These are phyloP conservation scores for Selenia dentaria DNA, from an alignment of 2,888 invertebrate genomes.

Conservation along the genomic window DNA sequence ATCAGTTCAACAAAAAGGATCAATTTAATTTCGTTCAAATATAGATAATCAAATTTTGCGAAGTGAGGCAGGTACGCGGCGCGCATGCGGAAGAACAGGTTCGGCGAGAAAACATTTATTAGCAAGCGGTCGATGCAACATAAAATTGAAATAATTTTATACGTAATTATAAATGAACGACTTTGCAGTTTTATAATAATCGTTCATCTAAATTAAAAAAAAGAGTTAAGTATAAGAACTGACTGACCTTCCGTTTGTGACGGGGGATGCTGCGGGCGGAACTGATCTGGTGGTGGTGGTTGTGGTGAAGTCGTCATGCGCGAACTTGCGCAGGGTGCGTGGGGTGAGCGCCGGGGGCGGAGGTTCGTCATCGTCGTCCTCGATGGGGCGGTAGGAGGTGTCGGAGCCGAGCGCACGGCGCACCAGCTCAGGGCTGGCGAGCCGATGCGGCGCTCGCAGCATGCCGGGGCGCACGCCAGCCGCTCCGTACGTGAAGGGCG, in stretches of 20 bases:
- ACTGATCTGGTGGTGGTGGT: constrained; percentile 59
- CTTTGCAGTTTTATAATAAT: too few species aligned
- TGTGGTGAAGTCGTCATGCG: constrained; percentile 70
- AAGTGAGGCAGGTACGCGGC: constrained; percentile 28
- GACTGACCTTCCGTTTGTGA: constrained; percentile 70
- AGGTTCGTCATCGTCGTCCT: constrained; percentile 70
- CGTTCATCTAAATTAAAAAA: too few species aligned
- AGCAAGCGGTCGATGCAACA: constrained; percentile 32
- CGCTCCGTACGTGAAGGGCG: constrained; percentile 95
- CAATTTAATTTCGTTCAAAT: too few species aligned
- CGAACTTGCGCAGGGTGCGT: constrained; percentile 64
- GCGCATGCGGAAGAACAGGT: constrained; percentile 47
- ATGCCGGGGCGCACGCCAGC: constrained; percentile 85
- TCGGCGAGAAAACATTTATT: constrained; percentile 42
- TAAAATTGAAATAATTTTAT: constrained; percentile 27
- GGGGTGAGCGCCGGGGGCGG: constrained; percentile 53
- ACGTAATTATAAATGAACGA: too few species aligned
- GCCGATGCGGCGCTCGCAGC: constrained; percentile 89
- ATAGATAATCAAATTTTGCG: too few species aligned
- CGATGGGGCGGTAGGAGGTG: constrained; percentile 65
- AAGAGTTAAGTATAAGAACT: too few species aligned
- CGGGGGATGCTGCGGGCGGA: constrained; percentile 52
- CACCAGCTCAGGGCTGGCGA: constrained; percentile 93
- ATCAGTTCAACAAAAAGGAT: too few species aligned
- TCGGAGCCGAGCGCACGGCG: constrained; percentile 87